Evolutionary conservation across 2,797 vertebrate genomes (phyloP).

Genomic region (Tangara arthus): DNA sequence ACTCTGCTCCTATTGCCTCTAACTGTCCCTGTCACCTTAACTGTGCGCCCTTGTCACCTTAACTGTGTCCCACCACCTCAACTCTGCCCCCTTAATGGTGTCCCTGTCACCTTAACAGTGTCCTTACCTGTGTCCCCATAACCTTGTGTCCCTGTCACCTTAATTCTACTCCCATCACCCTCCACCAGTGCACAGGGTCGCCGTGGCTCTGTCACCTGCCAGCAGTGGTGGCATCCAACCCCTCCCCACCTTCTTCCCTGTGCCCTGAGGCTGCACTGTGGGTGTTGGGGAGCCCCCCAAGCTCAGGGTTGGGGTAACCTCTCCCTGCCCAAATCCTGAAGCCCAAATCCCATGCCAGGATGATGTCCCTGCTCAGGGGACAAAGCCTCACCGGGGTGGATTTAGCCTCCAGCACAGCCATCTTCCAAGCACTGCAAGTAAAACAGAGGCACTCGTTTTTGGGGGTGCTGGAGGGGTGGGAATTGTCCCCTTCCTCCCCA

Average conservation of each 20-base stretch:
- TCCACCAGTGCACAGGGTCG: background rate
- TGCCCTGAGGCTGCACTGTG: accelerated
- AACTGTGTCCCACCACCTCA: background rate
- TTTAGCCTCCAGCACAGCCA: slow-evolving; percentile 86
- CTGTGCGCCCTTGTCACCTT: background rate
- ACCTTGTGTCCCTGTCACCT: background rate
- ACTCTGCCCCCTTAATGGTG: background rate
- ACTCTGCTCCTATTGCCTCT: too few species aligned
- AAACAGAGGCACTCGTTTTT: background rate
- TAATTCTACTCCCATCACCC: accelerated
- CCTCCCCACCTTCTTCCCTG: background rate
- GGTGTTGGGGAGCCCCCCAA: background rate
- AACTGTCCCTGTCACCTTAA: too few species aligned
- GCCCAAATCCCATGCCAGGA: background rate
- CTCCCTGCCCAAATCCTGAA: background rate
- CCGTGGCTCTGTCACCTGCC: background rate
- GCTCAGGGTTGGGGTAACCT: background rate
- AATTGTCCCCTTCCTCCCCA: background rate
- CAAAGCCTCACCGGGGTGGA: slow-evolving; percentile 83
- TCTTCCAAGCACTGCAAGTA: slow-evolving; percentile 89
- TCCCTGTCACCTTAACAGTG: background rate
- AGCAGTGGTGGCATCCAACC: accelerated
- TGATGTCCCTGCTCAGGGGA: background rate
- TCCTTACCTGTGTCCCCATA: background rate
- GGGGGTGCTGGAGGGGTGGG: background rate